These are phyloP conservation scores for Cygnus olor DNA, from an alignment of 2,797 vertebrate genomes.

Conservation along the genomic window DNA sequence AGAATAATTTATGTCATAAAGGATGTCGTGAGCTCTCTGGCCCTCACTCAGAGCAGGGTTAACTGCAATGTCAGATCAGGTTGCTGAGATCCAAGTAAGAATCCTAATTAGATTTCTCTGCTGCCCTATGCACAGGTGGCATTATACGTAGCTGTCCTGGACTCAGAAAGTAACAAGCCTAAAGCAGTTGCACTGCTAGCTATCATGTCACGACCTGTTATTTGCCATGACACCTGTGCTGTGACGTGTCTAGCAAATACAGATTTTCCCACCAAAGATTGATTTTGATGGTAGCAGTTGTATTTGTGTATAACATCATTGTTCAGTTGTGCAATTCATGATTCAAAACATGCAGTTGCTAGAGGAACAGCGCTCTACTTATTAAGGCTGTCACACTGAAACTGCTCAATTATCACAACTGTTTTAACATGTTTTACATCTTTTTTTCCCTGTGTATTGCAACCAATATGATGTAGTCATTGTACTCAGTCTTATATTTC, in stretches of 20 bases:
- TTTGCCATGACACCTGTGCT: not conserved
- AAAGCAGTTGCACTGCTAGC: not conserved
- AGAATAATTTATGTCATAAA: not conserved
- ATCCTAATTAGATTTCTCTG: not conserved
- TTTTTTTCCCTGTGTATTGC: not conserved
- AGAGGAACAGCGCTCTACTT: not conserved
- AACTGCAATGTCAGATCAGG: not conserved
- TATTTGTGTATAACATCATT: not conserved
- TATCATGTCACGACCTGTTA: not conserved
- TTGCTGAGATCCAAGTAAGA: not conserved
- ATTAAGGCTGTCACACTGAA: not conserved
- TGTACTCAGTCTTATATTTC: not conserved
- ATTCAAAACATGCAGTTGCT: slow-evolving; percentile 11
- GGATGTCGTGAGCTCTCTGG: not conserved
- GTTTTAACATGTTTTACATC: not conserved
- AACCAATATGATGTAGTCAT: not conserved
- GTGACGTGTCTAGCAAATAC: not conserved
- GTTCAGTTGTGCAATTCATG: not conserved
- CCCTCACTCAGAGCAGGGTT: not conserved
- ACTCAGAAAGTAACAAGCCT: not conserved
- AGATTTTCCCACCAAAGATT: not conserved
- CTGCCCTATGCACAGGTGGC: not conserved
- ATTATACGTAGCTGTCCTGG: not conserved
- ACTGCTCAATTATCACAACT: not conserved
- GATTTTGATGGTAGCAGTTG: slow-evolving; percentile 10